A percentile compares a stretch with the other conserved stretches of the same genome.
These are phyloP conservation scores for Stratiomys singularior DNA, from an alignment of 2,888 invertebrate species.

Conservation along the genomic window DNA sequence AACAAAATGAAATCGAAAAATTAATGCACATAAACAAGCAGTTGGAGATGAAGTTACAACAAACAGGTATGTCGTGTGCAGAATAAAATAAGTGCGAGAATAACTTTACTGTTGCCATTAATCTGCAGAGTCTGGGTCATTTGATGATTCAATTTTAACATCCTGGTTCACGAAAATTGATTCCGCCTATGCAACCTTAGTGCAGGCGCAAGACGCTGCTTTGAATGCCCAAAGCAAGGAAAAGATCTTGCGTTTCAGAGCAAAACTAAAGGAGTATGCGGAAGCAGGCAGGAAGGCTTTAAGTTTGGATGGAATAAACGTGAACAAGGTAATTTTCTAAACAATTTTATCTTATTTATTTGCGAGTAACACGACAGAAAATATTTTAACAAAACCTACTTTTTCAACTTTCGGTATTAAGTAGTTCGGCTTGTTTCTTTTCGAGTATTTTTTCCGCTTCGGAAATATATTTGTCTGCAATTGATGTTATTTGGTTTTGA, in stretches of 20 bases:
- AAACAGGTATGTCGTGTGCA: slow-evolving; percentile 22
- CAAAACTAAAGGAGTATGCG: slow-evolving; percentile 58
- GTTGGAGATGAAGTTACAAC: slow-evolving; percentile 56
- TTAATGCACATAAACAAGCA: slow-evolving; percentile 56
- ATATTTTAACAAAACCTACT: background rate
- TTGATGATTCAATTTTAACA: slow-evolving; percentile 59
- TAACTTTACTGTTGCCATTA: background rate
- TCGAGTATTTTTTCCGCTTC: slow-evolving; percentile 75
- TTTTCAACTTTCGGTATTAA: slow-evolving; percentile 65
- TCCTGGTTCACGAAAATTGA: slow-evolving; percentile 62
- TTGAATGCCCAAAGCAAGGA: slow-evolving; percentile 60
- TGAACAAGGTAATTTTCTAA: slow-evolving; percentile 56
- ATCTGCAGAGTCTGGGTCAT: slow-evolving; percentile 38
- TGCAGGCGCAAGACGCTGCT: slow-evolving; percentile 59
- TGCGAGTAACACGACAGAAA: background rate
- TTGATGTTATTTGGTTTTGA: slow-evolving; percentile 75
- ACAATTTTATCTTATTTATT: slow-evolving; percentile 19
- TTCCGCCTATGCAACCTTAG: slow-evolving; percentile 57
- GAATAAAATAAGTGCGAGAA: no score
- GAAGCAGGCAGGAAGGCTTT: slow-evolving; percentile 57
- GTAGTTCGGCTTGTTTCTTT: slow-evolving; percentile 80
- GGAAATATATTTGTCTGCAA: slow-evolving; percentile 75
- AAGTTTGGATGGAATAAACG: slow-evolving; percentile 55
- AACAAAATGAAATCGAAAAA: slow-evolving; percentile 60
- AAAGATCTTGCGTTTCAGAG: slow-evolving; percentile 59